Conservation (phyloP, 2,888 invertebrate species). For the Athripsodes cinereus region DNA sequence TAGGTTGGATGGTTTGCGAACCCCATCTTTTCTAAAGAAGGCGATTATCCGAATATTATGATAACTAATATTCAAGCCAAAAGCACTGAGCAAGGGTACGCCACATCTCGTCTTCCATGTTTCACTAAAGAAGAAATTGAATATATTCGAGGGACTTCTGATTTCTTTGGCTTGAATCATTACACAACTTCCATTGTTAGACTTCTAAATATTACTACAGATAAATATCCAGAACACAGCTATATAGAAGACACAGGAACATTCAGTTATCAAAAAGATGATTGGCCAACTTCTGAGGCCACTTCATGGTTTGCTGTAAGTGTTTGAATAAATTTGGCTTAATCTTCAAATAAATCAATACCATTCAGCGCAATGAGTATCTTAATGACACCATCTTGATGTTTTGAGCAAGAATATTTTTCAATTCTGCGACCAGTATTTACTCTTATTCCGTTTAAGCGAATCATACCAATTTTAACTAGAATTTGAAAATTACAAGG, state of each 20-base stretch:
- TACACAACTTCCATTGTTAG: slow-evolving; percentile 48
- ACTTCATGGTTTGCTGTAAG: slow-evolving; percentile 26
- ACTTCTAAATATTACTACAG: not conserved
- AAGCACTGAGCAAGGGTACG: slow-evolving; percentile 52
- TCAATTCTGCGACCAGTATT: no score
- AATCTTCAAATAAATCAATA: no score
- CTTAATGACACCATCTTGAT: no score
- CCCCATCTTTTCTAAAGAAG: slow-evolving; percentile 53
- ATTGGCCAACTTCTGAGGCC: slow-evolving; percentile 16
- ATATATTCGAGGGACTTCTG: slow-evolving; percentile 50
- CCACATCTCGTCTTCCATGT: slow-evolving; percentile 51
- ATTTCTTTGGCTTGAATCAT: slow-evolving; percentile 66
- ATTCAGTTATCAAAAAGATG: not conserved
- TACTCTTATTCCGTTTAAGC: no score
- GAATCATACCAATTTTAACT: no score
- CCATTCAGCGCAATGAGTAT: no score
- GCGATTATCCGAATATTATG: slow-evolving; percentile 57
- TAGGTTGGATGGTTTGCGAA: slow-evolving; percentile 54
- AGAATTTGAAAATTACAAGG: no score
- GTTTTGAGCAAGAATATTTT: no score
- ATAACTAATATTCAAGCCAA: slow-evolving; percentile 48
- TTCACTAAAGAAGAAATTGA: slow-evolving; percentile 55
- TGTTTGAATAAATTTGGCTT: no score
- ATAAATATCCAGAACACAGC: not conserved
- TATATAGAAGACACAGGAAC: slow-evolving; percentile 12